Evolutionary conservation across 2,797 vertebrate species (phyloP).

Genomic region (Falco concolor): DNA sequence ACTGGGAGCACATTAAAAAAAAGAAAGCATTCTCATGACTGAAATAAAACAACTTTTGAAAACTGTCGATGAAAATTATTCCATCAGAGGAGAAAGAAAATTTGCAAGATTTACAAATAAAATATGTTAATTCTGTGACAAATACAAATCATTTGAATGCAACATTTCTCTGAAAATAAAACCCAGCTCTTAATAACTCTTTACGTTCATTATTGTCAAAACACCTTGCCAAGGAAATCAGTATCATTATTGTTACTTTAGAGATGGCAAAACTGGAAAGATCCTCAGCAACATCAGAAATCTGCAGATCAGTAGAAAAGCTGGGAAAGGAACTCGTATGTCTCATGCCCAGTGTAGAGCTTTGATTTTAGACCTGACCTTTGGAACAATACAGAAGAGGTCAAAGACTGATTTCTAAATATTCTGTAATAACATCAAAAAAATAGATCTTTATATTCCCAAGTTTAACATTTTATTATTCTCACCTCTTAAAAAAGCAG

Average conservation of each 20-base stretch:
- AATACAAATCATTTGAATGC: not conserved
- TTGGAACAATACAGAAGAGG: not conserved
- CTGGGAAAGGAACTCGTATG: not conserved
- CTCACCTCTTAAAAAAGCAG: not conserved
- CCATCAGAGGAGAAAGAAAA: not conserved
- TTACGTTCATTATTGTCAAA: not conserved
- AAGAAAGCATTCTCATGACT: not conserved
- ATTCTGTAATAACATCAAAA: not conserved
- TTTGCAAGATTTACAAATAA: not conserved
- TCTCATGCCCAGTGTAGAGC: not conserved
- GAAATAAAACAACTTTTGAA: not conserved
- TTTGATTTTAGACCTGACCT: not conserved
- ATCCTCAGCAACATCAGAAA: not conserved
- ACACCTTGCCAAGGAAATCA: not conserved
- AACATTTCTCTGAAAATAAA: constrained; percentile 8
- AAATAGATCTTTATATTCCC: not conserved
- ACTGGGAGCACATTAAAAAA: not conserved
- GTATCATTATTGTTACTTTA: not conserved
- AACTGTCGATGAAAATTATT: not conserved
- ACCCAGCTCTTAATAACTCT: not conserved
- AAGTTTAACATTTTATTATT: not conserved
- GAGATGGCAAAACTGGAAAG: not conserved
- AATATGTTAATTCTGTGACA: not conserved
- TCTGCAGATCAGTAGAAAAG: not conserved
- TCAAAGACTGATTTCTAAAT: not conserved